Conservation (phyloP, 2,113 vertebrate species). For the Chlamydotis undulata region DNA sequence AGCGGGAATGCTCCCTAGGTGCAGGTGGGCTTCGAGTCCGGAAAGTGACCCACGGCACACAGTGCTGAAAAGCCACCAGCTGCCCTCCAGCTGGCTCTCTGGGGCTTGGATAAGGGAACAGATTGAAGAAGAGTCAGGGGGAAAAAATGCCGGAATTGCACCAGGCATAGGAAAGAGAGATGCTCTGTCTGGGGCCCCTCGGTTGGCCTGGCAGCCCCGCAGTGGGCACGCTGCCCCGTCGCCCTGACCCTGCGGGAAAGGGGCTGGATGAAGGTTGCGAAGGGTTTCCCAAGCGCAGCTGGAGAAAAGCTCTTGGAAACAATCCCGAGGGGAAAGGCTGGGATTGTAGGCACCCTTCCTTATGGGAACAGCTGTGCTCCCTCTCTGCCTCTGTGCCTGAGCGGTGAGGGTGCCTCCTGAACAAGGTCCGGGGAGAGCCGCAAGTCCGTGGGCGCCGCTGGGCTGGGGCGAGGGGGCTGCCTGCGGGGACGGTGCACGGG, state of each 20-base stretch:
- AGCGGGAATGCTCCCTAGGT: background rate
- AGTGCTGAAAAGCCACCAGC: background rate
- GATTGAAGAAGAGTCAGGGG: background rate
- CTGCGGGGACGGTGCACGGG: fast-evolving
- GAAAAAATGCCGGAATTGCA: background rate
- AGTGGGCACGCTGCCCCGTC: background rate
- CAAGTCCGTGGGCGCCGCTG: fast-evolving
- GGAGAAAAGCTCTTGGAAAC: background rate
- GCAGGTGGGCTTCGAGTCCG: background rate
- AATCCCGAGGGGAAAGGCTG: background rate
- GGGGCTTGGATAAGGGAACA: background rate
- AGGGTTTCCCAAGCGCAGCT: background rate
- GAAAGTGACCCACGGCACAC: background rate
- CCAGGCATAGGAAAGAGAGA: background rate
- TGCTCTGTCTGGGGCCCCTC: background rate
- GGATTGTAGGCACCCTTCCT: fast-evolving
- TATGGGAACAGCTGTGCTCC: background rate
- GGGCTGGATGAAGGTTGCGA: background rate
- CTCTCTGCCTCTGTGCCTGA: background rate
- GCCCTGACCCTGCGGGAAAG: background rate
- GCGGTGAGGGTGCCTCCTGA: background rate
- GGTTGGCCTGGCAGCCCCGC: background rate
- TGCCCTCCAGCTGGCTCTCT: background rate
- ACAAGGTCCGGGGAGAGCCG: background rate
- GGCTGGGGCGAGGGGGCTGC: background rate